A percentile compares a stretch with the other conserved stretches of the same genome.
phyloP scores from a whole-genome alignment of 2,888 invertebrate genomes.

The Mimachlamys varia region DNA sequence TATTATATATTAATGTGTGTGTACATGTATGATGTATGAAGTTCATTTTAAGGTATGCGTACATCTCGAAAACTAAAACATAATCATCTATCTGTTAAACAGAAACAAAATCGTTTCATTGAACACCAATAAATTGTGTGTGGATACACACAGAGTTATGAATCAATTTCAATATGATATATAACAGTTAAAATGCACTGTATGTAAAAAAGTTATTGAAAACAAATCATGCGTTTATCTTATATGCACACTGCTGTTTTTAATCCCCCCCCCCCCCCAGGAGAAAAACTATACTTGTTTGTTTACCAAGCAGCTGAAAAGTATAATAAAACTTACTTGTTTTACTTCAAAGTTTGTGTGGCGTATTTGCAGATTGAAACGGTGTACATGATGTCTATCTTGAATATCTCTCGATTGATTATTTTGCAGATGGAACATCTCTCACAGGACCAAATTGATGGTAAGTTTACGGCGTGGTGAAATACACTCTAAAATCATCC shows the following conservation, averaged over 20 bases:
- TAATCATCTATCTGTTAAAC: background rate
- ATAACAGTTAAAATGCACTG: too few species aligned
- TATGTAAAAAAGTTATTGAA: too few species aligned
- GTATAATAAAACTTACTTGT: background rate
- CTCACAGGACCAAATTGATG: constrained; percentile 42
- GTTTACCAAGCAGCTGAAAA: background rate
- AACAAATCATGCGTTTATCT: background rate
- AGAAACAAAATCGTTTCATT: background rate
- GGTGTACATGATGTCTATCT: background rate
- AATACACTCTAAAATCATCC: background rate
- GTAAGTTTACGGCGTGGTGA: constrained; percentile 32
- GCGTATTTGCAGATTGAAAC: background rate
- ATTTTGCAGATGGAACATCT: constrained; percentile 39
- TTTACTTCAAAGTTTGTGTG: background rate
- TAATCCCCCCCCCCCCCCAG: too few species aligned
- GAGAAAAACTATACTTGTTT: background rate
- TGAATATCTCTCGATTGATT: constrained; percentile 29
- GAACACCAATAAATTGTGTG: too few species aligned
- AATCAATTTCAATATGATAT: too few species aligned
- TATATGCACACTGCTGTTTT: too few species aligned
- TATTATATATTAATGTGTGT: background rate
- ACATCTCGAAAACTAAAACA: background rate
- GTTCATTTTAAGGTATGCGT: background rate
- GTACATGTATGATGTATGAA: too few species aligned
- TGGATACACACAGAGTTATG: too few species aligned